A percentile compares a stretch with the other conserved stretches of the same genome.
phyloP scores from a whole-genome alignment of 2,797 vertebrate species.

The Galaxias olidus region DNA sequence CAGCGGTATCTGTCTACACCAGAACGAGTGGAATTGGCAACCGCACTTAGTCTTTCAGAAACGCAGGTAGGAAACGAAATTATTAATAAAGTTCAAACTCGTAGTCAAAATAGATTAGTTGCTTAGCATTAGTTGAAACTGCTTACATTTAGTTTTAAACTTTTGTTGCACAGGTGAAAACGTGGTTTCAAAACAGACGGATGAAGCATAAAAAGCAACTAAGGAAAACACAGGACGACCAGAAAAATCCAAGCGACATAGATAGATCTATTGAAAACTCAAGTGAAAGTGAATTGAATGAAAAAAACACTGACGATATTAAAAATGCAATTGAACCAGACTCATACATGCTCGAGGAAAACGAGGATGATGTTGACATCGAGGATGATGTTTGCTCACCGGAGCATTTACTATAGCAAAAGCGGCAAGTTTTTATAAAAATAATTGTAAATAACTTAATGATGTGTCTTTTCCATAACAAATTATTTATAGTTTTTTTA shows the following conservation, averaged over 20 bases:
- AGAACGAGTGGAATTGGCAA: conserved; percentile 94
- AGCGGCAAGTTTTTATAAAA: conserved; percentile 21
- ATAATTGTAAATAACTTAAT: conserved; percentile 54
- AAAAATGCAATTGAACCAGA: conserved; percentile 68
- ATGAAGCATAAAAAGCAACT: conserved; percentile 99
- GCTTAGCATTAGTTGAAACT: neutral
- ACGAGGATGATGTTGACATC: conserved; percentile 94
- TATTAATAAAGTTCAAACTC: neutral
- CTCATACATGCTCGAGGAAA: conserved; percentile 83
- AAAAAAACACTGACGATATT: conserved; percentile 59
- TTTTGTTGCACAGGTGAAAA: conserved; percentile 89
- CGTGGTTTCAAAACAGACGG: conserved; percentile 97
- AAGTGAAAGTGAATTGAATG: conserved; percentile 76
- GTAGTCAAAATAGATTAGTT: neutral
- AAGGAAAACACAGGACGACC: conserved; percentile 91
- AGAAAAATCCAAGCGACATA: conserved; percentile 76
- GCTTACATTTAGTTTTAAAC: conserved; percentile 13
- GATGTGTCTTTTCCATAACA: conserved; percentile 4
- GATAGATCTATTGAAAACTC: conserved; percentile 80
- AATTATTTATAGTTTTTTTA: conserved; percentile 15
- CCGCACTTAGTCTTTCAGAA: conserved; percentile 96
- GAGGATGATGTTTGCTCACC: conserved; percentile 86
- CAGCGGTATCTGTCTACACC: conserved; percentile 96
- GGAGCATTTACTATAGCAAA: conserved; percentile 80
- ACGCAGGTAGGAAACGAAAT: conserved; percentile 84